Base-by-base conservation (phyloP, 2,888 invertebrate genomes). In the Callyntrura sp. region DNA sequence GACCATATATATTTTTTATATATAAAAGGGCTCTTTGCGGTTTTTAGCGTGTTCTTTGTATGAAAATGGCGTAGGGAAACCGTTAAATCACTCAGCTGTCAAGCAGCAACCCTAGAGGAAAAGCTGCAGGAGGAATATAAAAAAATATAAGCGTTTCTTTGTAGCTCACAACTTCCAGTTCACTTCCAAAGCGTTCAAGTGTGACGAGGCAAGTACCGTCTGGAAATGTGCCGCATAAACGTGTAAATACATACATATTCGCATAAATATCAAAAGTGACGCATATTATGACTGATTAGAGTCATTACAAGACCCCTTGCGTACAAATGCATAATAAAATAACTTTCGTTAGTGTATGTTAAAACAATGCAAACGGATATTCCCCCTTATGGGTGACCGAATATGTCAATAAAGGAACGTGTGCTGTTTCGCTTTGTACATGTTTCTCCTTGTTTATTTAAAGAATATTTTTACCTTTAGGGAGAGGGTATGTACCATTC, bases 211-310 rank as follows among this genome's bases (percentile, higher is more conserved):
- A 4, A 35, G 35, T 35, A 6, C 35, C 6, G 35, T n/a, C n/a
- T 51, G 51, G n/a, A 51, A 51, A 35, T 35, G 35, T 35, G 35
- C 35, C 35, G 35, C 35, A 35, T 35, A 35, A 35, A 35, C 6
- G 35, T 35, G 6, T 35, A 35, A 35, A 35, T 35, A 35, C 35
- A 35, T 35, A 35, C 35, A 35, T 35, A 35, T 35, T 35, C 3
- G 35, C 6, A 35, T 35, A 35, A 35, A 82, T 65, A 23, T n/a
- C 28, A 35, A 57, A 82, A 83, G 65, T 83, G 83, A 83, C 83
- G 65, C 68, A 82, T 82, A 83, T 83, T 83, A 83, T 83, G 83
- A 83, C 83, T 83, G 83, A 83, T 83, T 83, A 83, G 65, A 83
- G 83, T 83, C 83, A 83, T 83, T 83, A 83, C 25, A 82, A 79